Percentiles rank a stretch among this genome's conserved stretches.
Conservation (phyloP, 2,888 invertebrate genomes). For the Agriopis marginaria region DNA sequence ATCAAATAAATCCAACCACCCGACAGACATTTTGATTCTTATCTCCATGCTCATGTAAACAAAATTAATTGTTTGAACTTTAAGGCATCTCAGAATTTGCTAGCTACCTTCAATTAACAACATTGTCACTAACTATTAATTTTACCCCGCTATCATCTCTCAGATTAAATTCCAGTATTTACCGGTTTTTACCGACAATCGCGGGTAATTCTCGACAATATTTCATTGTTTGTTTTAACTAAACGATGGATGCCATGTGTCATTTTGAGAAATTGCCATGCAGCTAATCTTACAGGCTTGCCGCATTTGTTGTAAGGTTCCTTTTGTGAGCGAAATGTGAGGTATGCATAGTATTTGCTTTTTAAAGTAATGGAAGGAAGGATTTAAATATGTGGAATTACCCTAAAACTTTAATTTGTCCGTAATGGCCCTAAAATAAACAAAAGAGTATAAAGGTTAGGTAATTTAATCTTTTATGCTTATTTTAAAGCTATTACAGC, state of each 20-base stretch:
- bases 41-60: slow-evolving; percentile 20
- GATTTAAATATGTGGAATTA: slow-evolving; percentile 35
- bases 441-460: too few relatives aligned
- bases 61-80: slow-evolving; percentile 31
- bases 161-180: slow-evolving; percentile 41
- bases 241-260: slow-evolving; percentile 55
- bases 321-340: slow-evolving; percentile 42
- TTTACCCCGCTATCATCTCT: slow-evolving; percentile 38
- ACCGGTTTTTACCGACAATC: slow-evolving; percentile 31
- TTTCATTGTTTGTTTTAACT: slow-evolving; percentile 47
- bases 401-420: slow-evolving; percentile 7
- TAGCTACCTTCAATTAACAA: slow-evolving; percentile 42
- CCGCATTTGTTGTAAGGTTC: slow-evolving; percentile 52
- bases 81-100: slow-evolving; percentile 27
- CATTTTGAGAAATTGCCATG: slow-evolving; percentile 59
- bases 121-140: slow-evolving; percentile 38
- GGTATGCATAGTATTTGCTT: slow-evolving; percentile 49
- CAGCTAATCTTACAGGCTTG: slow-evolving; percentile 43
- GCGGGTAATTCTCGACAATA: slow-evolving; percentile 29
- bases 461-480: too few relatives aligned
- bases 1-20: slow-evolving; percentile 8
- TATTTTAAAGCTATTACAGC: too few relatives aligned
- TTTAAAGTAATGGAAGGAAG: slow-evolving; percentile 21
- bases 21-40: not conserved
- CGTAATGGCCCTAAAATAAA: too few relatives aligned